These are phyloP conservation scores for Oscheius onirici DNA, from an alignment of 2,888 invertebrate genomes.

Conservation along the genomic window DNA sequence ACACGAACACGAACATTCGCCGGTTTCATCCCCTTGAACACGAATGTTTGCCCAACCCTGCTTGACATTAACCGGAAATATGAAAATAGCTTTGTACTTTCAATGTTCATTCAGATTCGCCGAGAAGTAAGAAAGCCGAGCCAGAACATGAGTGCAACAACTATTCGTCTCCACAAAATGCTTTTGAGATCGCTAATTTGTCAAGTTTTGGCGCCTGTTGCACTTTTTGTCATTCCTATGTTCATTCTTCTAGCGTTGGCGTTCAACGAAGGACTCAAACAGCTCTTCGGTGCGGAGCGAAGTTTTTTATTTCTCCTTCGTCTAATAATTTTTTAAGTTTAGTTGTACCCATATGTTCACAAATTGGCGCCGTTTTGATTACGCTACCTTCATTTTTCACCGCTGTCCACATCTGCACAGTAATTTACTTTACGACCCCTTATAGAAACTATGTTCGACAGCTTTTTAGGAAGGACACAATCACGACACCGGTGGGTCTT, in stretches of 20 bases:
- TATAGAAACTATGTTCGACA: not conserved
- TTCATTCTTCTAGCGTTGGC: not conserved
- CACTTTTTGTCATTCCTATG: not conserved
- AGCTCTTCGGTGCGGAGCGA: not conserved
- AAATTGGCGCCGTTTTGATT: not conserved
- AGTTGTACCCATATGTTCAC: not conserved
- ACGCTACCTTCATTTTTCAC: not conserved
- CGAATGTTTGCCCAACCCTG: no score
- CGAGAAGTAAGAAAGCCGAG: not conserved
- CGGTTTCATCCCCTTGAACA: no score
- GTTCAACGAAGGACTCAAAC: no score
- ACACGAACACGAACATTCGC: no score
- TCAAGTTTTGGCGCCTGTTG: not conserved
- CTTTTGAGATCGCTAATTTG: not conserved
- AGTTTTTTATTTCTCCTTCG: no score
- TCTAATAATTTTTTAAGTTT: no score
- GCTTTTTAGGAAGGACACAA: not conserved
- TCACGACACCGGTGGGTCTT: no score
- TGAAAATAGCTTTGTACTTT: no score
- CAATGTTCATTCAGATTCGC: not conserved
- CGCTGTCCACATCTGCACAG: not conserved
- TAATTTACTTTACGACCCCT: not conserved
- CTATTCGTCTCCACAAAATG: not conserved
- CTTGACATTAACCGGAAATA: no score
- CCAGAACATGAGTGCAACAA: not conserved